phyloP scores from a whole-genome alignment of 2,797 vertebrate genomes.

The Tolypeutes matacus region DNA sequence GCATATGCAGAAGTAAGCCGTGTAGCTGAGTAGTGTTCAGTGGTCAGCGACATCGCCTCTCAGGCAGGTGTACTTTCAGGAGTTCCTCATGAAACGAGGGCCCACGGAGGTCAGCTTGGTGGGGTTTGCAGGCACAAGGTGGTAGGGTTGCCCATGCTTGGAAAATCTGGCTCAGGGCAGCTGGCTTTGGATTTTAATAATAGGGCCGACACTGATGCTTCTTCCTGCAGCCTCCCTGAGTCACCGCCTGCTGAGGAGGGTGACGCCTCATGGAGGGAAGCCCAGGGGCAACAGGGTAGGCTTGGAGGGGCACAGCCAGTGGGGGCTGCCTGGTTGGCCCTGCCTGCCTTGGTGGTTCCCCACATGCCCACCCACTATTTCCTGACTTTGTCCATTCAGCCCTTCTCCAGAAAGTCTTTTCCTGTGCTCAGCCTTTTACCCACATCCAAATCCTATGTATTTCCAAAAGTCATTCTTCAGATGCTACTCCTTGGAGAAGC shows the following conservation, averaged over 20 bases:
- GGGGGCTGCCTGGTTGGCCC: background rate
- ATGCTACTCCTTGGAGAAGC: background rate
- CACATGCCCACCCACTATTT: background rate
- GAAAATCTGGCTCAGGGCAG: background rate
- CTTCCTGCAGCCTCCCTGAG: background rate
- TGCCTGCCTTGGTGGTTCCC: background rate
- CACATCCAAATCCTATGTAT: background rate
- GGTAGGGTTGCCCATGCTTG: background rate
- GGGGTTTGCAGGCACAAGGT: fast-evolving
- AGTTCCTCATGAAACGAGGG: background rate
- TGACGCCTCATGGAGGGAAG: background rate
- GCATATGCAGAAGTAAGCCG: background rate
- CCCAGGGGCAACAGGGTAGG: fast-evolving
- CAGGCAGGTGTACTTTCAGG: background rate
- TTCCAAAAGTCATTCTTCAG: background rate
- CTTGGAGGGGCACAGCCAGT: background rate
- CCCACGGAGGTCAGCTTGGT: background rate
- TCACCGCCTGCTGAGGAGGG: background rate
- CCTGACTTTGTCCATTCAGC: background rate
- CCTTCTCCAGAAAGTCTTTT: background rate
- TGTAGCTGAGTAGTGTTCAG: background rate
- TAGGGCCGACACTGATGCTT: background rate
- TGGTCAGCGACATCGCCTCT: too few species aligned
- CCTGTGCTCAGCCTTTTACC: background rate
- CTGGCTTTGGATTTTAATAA: background rate